These are phyloP conservation scores for Ahaetulla prasina DNA, from an alignment of 2,113 vertebrate genomes.

Conservation along the genomic window DNA sequence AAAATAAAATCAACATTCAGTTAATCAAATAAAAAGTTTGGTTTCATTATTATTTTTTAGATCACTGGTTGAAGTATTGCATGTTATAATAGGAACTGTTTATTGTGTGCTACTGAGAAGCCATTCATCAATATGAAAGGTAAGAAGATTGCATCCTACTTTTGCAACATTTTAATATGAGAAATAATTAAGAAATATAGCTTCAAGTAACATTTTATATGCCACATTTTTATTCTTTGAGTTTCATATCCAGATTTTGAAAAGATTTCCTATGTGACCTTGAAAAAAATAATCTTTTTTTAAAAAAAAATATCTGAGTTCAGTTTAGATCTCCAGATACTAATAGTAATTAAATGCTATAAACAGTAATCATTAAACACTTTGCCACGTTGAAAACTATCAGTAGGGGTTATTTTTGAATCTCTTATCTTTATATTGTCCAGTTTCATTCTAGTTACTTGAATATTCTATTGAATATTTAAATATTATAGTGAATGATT, in stretches of 20 bases:
- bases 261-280: conserved; percentile 39
- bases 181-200: conserved; percentile 55
- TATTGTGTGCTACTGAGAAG: conserved; percentile 46
- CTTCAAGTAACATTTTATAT: conserved; percentile 32
- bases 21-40: conserved; percentile 33
- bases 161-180: conserved; percentile 55
- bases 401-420: not conserved
- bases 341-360: not conserved
- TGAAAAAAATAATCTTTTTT: conserved; percentile 15
- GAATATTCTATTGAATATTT: not conserved
- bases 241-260: conserved; percentile 16
- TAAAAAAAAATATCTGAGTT: not conserved
- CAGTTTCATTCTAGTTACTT: not conserved
- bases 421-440: not conserved
- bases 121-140: conserved; percentile 62
- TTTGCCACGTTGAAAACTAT: not conserved
- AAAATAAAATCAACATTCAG: conserved; percentile 26
- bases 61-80: conserved; percentile 15
- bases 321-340: not conserved
- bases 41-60: conserved; percentile 28
- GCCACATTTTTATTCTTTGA: not conserved
- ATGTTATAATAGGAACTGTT: conserved; percentile 42
- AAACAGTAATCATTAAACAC: not conserved
- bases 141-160: conserved; percentile 62
- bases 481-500: not conserved